These are phyloP conservation scores for Brachionus manjavacas DNA, from an alignment of 1,140 invertebrate genomes.

Conservation along the genomic window DNA sequence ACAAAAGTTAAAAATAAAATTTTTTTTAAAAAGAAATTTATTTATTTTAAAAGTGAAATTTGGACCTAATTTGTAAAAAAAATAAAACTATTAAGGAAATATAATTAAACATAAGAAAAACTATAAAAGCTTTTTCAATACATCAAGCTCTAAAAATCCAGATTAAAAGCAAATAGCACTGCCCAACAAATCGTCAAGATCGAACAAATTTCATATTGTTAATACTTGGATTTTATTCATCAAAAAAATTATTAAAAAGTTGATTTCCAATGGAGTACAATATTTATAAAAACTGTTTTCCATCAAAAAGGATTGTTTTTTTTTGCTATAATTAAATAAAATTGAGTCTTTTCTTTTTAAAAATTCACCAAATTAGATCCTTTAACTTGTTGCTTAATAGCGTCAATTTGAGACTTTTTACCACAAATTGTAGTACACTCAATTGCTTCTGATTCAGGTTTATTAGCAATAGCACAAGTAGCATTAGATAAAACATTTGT, in stretches of 20 bases:
- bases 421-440: conserved; percentile 15
- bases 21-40: not conserved
- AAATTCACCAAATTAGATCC: not conserved
- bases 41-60: not conserved
- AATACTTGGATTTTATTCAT: not conserved
- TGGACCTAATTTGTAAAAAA: not conserved
- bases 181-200: not conserved
- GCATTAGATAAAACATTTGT: too few species aligned
- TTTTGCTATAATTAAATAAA: not conserved
- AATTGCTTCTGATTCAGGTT: not conserved
- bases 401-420: conserved; percentile 5
- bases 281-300: not conserved
- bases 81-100: too few species aligned
- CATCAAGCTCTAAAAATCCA: not conserved
- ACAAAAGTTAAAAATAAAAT: not conserved
- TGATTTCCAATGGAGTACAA: not conserved
- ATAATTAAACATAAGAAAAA: not conserved
- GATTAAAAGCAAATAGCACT: not conserved
- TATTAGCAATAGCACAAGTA: not conserved
- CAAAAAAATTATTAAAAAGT: not conserved
- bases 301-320: not conserved
- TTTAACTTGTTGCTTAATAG: not conserved
- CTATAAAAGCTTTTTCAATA: not conserved
- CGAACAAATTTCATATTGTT: not conserved
- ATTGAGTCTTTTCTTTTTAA: not conserved